Conservation (phyloP, 1,140 invertebrate species). For the Diorhabda elongata region DNA sequence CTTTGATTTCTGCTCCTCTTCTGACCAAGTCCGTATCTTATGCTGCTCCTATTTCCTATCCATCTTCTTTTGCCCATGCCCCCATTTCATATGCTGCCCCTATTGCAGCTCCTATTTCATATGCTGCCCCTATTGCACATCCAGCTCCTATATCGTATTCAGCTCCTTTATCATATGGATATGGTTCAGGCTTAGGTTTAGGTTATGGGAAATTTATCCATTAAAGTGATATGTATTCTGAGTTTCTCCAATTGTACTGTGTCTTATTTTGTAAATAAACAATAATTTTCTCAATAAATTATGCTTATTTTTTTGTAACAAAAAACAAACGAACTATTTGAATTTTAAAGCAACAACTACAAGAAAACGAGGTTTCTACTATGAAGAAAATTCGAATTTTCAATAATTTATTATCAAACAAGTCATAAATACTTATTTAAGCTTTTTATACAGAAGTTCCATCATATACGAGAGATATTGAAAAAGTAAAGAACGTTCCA, state of each 20-base stretch:
- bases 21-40: background rate
- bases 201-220: slow-evolving; percentile 18
- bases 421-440: too few relatives aligned
- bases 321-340: too few relatives aligned
- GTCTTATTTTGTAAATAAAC: slow-evolving; percentile 6
- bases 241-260: too few relatives aligned
- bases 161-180: slow-evolving; percentile 22
- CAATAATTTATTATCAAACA: too few relatives aligned
- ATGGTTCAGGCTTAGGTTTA: slow-evolving; percentile 11
- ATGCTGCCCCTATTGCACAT: slow-evolving; percentile 1
- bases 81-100: slow-evolving; percentile 18
- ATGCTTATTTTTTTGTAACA: background rate
- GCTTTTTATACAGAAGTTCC: too few relatives aligned
- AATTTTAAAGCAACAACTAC: too few relatives aligned
- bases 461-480: too few relatives aligned
- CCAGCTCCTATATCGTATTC: slow-evolving; percentile 26
- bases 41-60: slow-evolving; percentile 12
- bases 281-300: slow-evolving; percentile 17
- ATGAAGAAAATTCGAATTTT: too few relatives aligned
- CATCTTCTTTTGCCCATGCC: slow-evolving; percentile 6
- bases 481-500: too few relatives aligned
- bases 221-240: slow-evolving; percentile 18
- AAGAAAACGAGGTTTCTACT: too few relatives aligned
- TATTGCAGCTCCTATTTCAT: slow-evolving; percentile 14
- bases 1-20: slow-evolving; percentile 21